phyloP scores from a whole-genome alignment of 2,888 invertebrate genomes.

The Acronicta alni region DNA sequence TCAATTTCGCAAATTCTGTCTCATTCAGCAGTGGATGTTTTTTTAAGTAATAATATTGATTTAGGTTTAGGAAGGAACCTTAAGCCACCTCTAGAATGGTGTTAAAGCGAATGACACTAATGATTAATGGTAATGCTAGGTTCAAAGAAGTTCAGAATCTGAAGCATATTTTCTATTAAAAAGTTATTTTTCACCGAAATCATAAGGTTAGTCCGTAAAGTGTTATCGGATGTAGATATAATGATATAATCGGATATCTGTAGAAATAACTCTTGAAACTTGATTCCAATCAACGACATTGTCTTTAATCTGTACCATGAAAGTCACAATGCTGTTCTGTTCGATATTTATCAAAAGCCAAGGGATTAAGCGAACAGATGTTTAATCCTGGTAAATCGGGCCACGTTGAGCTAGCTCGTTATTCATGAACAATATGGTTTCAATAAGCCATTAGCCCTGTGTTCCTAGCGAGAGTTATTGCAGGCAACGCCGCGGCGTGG shows the following conservation, averaged over 20 bases:
- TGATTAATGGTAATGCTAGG: too few relatives aligned
- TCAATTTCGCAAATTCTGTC: too few relatives aligned
- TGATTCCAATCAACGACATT: conserved; percentile 16
- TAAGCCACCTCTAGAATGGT: too few relatives aligned
- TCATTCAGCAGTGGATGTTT: too few relatives aligned
- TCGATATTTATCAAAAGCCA: conserved; percentile 54
- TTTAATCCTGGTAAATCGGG: conserved; percentile 54
- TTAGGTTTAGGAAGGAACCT: too few relatives aligned
- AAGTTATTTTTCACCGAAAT: too few relatives aligned
- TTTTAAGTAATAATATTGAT: too few relatives aligned
- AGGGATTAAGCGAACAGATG: conserved; percentile 57
- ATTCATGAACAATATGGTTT: conserved; percentile 65
- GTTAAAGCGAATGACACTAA: too few relatives aligned
- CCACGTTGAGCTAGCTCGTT: conserved; percentile 42
- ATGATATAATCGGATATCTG: neutral
- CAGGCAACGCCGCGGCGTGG: conserved; percentile 45
- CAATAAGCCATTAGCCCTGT: conserved; percentile 66
- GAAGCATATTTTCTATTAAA: too few relatives aligned
- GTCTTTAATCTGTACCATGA: conserved; percentile 37
- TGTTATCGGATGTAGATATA: neutral
- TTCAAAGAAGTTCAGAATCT: too few relatives aligned
- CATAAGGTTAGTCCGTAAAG: too few relatives aligned
- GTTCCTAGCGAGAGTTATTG: conserved; percentile 60
- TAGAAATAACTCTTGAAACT: conserved; percentile 1
- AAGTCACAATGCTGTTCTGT: conserved; percentile 37